Percentiles rank a stretch among this genome's conserved stretches.
Conservation (phyloP, 2,113 vertebrate species). For the Corythornis madagascariensis region DNA sequence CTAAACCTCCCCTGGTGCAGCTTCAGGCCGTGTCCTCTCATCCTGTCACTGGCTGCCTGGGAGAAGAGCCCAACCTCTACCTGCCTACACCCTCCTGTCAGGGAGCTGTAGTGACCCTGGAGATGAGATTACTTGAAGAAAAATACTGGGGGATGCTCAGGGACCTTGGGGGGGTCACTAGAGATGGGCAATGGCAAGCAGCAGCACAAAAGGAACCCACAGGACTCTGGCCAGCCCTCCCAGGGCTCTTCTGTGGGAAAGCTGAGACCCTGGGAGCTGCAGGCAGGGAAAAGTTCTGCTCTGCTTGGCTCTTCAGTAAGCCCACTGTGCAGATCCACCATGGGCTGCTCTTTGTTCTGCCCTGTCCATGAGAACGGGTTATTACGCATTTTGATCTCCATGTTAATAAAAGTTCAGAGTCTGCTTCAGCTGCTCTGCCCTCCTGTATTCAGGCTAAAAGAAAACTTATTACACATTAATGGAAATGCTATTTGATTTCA, state of each 20-base stretch:
- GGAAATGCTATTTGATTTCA: constrained; percentile 9
- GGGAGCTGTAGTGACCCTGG: background rate
- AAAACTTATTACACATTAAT: background rate
- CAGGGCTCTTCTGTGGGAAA: too few relatives aligned
- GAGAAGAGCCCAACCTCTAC: too few relatives aligned
- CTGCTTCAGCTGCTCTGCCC: constrained; percentile 8
- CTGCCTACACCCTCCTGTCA: too few relatives aligned
- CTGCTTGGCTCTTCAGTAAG: background rate
- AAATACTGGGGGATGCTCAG: background rate
- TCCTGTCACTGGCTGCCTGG: too few relatives aligned
- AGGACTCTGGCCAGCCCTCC: background rate
- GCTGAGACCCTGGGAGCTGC: background rate
- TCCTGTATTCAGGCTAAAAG: constrained; percentile 6
- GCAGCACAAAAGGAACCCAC: background rate
- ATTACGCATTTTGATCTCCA: background rate
- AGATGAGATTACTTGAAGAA: background rate
- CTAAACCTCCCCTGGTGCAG: too few relatives aligned
- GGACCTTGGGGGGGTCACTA: background rate
- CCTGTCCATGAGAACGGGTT: background rate
- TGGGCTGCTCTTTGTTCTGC: background rate
- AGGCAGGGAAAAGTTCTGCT: background rate
- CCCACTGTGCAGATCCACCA: accelerated
- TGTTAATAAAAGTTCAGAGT: background rate
- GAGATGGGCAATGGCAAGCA: background rate
- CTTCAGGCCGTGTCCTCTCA: too few relatives aligned